Evolutionary conservation across 2,888 invertebrate genomes (phyloP), one percentile per base, ranked within the genome.

Genomic region (Cephus nigrinus): DNA sequence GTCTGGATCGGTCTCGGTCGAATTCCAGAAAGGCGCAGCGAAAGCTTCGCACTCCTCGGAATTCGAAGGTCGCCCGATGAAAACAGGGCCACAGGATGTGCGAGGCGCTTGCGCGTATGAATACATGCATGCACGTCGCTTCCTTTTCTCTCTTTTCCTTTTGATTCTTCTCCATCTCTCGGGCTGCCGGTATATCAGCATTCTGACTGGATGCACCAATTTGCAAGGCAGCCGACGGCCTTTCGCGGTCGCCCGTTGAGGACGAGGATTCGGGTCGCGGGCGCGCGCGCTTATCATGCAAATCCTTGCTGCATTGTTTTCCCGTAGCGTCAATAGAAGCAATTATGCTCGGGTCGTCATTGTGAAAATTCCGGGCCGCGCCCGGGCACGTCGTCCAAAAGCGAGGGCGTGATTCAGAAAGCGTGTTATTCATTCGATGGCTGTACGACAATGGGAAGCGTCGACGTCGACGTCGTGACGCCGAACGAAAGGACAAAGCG

Each of bases 271-370:
- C 77, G 72, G 77, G 77, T 77, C 78, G 78, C 75, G 69, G 68
- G 75, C 74, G 83, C 74, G 83, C 77, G 83, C 83, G 77, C 80
- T 83, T 86, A 82, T 85, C 80, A 88, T 89, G 88, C 86, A 88
- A 89, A 89, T 87, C 82, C 79, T 55, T 74, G 75, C 78, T 69
- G 79, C 82, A 88, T 88, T 88, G 88, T 87, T 84, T 84, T 80
- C 69, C 15, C 68, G 23, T 11, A 36, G 5, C 12, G 75, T 78
- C 55, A 78, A 78, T 76, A 33, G 31, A 68, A 69, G 74, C 72
- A 78, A 80, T 81, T 81, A 78, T 80, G 68, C 80, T 68, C 72
- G 4, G 36, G 55, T 73, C 73, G 55, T 23, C 79, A 75, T 75
- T 75, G 76, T 77, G 73, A 74, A 77, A 79, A 79, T 78, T 73